Evolutionary conservation across 2,888 invertebrate species (phyloP), one percentile per base, ranked within the genome.

Genomic region (Dryomyza anilis): DNA sequence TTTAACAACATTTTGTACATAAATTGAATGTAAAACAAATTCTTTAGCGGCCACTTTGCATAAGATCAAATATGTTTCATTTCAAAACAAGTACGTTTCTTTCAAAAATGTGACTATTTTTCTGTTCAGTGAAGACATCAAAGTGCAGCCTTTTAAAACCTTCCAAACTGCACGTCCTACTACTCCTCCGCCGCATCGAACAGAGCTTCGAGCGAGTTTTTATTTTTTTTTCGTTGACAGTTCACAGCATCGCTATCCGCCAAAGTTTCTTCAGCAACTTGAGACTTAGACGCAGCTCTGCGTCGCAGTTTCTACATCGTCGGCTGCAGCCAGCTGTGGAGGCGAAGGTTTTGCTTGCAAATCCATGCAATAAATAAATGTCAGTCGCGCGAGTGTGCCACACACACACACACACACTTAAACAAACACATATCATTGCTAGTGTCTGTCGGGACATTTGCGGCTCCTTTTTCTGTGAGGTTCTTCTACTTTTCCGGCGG

Each of bases 351-450:
- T 61, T 64, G 57, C 65, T 69, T 64, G 66, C 65, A 69, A 70
- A 70, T 70, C 69, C 71, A 67, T 62, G 67, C 67, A 70, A 72
- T 72, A 72, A 70, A 72, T 70, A 71, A 69, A 71, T 69, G 69
- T 70, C 71, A 67, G 61, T 69, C 30, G 59, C 66, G 67, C 67
- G 65, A 63, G 65, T 64, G 60, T 65, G 52, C 46, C 27, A 27
- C n/a, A 10, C 14, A 1, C 56, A 50, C 27, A 50, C n/a, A 25
- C 50, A 50, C 23, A 19, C 50, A 6, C 3, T 10, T 48, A 10
- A 19, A 16, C 16, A 19, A 16, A n/a, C 5, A 7, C 21, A 7
- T 50, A 21, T 52, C 29, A n/a, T 52, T 29, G 25, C 50, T 50
- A 23, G 14, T n/a, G n/a, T n/a, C n/a, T n/a, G n/a, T n/a, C n/a